Evolutionary conservation across 2,888 invertebrate genomes (phyloP).

Genomic region (Bombyx huttoni): DNA sequence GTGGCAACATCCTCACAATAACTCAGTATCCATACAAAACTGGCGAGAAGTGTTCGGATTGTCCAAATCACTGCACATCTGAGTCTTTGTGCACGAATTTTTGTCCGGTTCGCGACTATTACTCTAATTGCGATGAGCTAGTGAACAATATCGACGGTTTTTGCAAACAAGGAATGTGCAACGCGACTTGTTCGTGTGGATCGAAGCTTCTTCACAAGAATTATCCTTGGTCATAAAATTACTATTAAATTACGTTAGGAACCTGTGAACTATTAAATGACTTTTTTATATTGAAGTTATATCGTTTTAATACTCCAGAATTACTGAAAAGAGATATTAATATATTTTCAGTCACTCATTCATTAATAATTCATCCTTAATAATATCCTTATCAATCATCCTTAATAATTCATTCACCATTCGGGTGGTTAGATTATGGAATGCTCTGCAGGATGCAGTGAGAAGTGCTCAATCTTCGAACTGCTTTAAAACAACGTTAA

Average conservation of each 20-base stretch:
- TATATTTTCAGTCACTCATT: no score
- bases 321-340: no score
- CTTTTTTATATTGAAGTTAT: no score
- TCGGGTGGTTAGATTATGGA: no score
- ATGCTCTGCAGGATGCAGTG: no score
- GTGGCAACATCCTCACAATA: constrained; percentile 77
- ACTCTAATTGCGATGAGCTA: constrained; percentile 80
- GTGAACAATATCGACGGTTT: constrained; percentile 36
- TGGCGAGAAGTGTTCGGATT: constrained; percentile 77
- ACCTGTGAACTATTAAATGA: no score
- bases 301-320: no score
- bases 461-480: no score
- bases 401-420: no score
- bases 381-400: no score
- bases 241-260: neutral
- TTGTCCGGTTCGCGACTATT: constrained; percentile 78
- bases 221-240: constrained; percentile 22
- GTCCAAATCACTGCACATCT: constrained; percentile 74
- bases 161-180: constrained; percentile 73
- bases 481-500: no score
- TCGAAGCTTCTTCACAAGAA: constrained; percentile 58
- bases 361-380: no score
- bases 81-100: constrained; percentile 81
- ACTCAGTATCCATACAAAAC: constrained; percentile 78
- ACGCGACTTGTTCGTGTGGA: constrained; percentile 81